phyloP scores from a whole-genome alignment of 2,113 vertebrate species.

The Varanus salvator region DNA sequence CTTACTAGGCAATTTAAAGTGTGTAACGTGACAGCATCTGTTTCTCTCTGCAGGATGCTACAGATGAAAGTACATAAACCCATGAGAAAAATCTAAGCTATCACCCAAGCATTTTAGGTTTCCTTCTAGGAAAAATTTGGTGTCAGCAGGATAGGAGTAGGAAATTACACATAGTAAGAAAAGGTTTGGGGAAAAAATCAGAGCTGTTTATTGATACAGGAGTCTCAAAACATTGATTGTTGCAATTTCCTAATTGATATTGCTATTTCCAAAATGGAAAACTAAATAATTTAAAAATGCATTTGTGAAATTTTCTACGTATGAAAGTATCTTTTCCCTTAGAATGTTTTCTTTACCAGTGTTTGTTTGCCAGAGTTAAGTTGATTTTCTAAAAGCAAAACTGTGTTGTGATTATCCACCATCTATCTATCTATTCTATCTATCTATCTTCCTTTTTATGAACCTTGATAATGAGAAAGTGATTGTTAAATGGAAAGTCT shows the following conservation, averaged over 20 bases:
- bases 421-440: slow-evolving; percentile 44
- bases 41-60: slow-evolving; percentile 63
- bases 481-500: slow-evolving; percentile 69
- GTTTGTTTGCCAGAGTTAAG: slow-evolving; percentile 59
- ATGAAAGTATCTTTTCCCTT: slow-evolving; percentile 52
- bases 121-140: slow-evolving; percentile 44
- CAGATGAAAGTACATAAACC: slow-evolving; percentile 63
- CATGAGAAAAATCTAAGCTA: slow-evolving; percentile 57
- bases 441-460: slow-evolving; percentile 59
- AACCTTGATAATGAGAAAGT: slow-evolving; percentile 60
- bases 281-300: slow-evolving; percentile 12
- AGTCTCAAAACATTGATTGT: neutral
- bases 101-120: slow-evolving; percentile 14
- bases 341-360: slow-evolving; percentile 37
- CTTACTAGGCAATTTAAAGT: slow-evolving; percentile 55
- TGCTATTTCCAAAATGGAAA: neutral
- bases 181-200: slow-evolving; percentile 16
- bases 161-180: slow-evolving; percentile 36
- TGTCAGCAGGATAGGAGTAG: neutral
- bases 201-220: neutral
- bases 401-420: slow-evolving; percentile 59
- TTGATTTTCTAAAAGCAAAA: slow-evolving; percentile 59
- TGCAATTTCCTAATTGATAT: neutral
- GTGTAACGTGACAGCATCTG: slow-evolving; percentile 62
- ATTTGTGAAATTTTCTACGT: slow-evolving; percentile 49